Evolutionary conservation across 92 coral and sea anemone genomes (phyloP), one percentile per base, ranked within the genome.

Genomic region (Scolanthus callimorphus): DNA sequence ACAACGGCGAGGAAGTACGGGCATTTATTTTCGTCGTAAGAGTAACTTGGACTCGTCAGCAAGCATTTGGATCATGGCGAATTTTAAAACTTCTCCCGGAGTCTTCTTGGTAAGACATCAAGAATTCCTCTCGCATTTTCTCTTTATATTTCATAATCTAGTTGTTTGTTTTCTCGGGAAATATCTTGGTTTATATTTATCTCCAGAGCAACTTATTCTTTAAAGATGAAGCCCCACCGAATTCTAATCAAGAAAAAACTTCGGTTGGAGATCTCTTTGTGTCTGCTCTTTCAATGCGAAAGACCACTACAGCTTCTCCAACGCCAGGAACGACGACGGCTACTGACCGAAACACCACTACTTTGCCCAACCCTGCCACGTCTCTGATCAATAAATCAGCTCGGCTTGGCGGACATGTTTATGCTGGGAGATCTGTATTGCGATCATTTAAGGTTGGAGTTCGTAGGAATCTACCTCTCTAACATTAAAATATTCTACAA

Each of bases 191-290:
- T 51, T 79, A 46, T 27, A 43, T 38, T 48, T 41, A 21, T 41
- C 50, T 61, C 11, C 67, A 87, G 96, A 87, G 96, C 49, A 78
- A 78, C 73, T 62, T 87, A 79, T 87, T 87, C 84, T 87, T 87
- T 73, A 87, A 87, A 41, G 90, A 87, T 62, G 96, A 87, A 20
- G 75, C 60, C 43, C 90, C 85, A 4, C 61, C 65, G 27, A 34
- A 15, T 0, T 70, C 83, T 4, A 58, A 44, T 17, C 71, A 55
- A 11, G 82, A 82, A 21, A 69, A 72, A 57, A 71, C 72, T 54
- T 62, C 76, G 3, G 27, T 78, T 49, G 96, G 89, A 0, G 96
- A 87, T 69, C 30, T 78, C 6, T 87, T 87, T 78, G 86, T 83
- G 27, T 59, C 79, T 24, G 86, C 86, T 27, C 39, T 78, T 21